These are phyloP conservation scores for Lasaia peninsularis DNA, from an alignment of 1,140 invertebrate species.

Conservation along the genomic window DNA sequence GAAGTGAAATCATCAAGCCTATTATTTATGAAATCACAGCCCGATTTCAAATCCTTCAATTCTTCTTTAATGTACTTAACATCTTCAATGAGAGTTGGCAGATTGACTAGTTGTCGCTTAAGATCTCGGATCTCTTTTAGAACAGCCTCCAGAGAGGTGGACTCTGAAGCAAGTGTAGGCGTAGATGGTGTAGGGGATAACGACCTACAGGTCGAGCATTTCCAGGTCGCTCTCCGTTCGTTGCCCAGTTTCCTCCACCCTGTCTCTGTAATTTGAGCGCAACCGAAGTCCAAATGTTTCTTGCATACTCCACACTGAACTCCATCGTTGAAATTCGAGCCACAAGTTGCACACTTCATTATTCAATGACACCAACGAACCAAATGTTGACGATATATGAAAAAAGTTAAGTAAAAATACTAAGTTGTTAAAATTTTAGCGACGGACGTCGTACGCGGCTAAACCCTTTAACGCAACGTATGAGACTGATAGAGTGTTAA, in stretches of 20 bases:
- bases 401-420: neutral
- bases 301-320: conserved; percentile 23
- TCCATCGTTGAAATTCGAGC: conserved; percentile 17
- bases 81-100: neutral
- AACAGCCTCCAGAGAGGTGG: conserved; percentile 11
- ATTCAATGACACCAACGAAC: neutral
- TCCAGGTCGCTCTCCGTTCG: conserved; percentile 22
- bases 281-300: conserved; percentile 22
- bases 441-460: neutral
- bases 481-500: too few relatives aligned
- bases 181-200: neutral
- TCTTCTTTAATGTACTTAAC: neutral
- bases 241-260: conserved; percentile 23
- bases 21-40: conserved; percentile 12
- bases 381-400: conserved; percentile 9
- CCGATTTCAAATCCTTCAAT: neutral
- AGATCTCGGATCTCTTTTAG: neutral
- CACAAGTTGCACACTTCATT: conserved; percentile 25
- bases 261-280: conserved; percentile 22
- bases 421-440: neutral
- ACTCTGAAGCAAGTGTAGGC: neutral
- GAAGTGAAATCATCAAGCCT: conserved; percentile 13
- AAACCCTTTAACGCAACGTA: neutral
- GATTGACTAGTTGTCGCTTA: neutral
- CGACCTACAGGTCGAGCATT: conserved; percentile 19